Percentiles rank a stretch among this genome's conserved stretches.
Evolutionary conservation across 2,888 invertebrate species (phyloP).

Genomic region (Pollenia amentaria): DNA sequence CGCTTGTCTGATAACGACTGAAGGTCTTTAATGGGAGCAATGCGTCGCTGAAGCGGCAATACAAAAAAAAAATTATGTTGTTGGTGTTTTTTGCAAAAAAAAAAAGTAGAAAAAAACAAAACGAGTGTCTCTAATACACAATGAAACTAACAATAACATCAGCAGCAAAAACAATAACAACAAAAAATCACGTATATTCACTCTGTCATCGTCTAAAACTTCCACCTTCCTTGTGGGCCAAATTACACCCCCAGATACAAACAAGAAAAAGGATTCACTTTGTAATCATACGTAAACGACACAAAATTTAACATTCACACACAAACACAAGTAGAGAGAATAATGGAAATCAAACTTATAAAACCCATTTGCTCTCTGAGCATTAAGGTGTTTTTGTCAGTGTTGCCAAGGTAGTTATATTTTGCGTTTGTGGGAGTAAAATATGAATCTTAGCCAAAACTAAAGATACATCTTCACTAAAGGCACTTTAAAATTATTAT

Average conservation of each 20-base stretch:
- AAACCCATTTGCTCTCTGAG: conserved; percentile 39
- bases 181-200: conserved; percentile 68
- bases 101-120: conserved; percentile 31
- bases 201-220: conserved; percentile 64
- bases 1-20: conserved; percentile 84
- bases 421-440: neutral
- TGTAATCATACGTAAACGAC: conserved; percentile 50
- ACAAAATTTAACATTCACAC: conserved; percentile 21
- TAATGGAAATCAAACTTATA: conserved; percentile 22
- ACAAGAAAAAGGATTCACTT: conserved; percentile 65
- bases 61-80: conserved; percentile 56
- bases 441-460: neutral
- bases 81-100: conserved; percentile 33
- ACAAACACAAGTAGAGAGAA: conserved; percentile 40
- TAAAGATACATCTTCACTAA: no score
- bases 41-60: conserved; percentile 73
- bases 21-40: conserved; percentile 81
- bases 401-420: conserved; percentile 12
- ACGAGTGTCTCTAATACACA: conserved; percentile 55
- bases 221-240: conserved; percentile 55
- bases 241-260: conserved; percentile 64
- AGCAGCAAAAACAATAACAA: conserved; percentile 58
- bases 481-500: no score
- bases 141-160: conserved; percentile 44
- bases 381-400: neutral